phyloP scores from a whole-genome alignment of 2,888 invertebrate species.

The Macropis europaea region DNA sequence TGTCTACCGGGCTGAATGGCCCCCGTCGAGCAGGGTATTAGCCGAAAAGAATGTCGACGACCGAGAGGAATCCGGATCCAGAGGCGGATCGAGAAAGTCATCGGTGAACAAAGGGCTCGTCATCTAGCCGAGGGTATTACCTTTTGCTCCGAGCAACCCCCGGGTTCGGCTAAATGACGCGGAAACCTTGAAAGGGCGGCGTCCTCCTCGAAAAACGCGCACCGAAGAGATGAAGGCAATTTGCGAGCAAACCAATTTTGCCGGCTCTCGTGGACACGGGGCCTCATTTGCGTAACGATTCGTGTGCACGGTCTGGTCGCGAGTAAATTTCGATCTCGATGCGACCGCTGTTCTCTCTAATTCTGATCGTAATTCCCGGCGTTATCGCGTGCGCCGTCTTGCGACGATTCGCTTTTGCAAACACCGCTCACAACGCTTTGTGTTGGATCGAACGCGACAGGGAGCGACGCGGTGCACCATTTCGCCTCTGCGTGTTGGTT shows the following conservation, averaged over 20 bases:
- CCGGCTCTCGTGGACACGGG: background rate
- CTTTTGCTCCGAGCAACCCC: constrained; percentile 13
- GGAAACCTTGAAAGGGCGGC: constrained; percentile 12
- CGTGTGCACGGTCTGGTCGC: background rate
- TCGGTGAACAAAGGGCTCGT: constrained; percentile 33
- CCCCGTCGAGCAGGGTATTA: background rate
- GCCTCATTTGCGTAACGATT: constrained; percentile 16
- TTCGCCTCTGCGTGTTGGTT: no score
- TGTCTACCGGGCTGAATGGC: constrained; percentile 13
- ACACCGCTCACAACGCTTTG: no score
- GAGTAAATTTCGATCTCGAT: constrained; percentile 10
- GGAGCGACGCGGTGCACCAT: no score
- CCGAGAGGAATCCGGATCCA: constrained; percentile 20
- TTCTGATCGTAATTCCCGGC: background rate
- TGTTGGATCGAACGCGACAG: no score
- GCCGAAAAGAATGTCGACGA: constrained; percentile 15
- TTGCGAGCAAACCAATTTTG: constrained; percentile 15
- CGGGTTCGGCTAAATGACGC: constrained; percentile 36
- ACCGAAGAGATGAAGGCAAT: constrained; percentile 22
- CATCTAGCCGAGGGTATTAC: constrained; percentile 18
- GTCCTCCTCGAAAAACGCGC: background rate
- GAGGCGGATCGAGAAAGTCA: constrained; percentile 30
- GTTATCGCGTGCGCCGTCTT: background rate
- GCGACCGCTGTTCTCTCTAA: constrained; percentile 1
- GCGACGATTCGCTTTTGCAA: background rate